Percentiles rank a stretch among this genome's conserved stretches.
phyloP scores from a whole-genome alignment of 2,888 invertebrate species.

The Limnephilus marmoratus region DNA sequence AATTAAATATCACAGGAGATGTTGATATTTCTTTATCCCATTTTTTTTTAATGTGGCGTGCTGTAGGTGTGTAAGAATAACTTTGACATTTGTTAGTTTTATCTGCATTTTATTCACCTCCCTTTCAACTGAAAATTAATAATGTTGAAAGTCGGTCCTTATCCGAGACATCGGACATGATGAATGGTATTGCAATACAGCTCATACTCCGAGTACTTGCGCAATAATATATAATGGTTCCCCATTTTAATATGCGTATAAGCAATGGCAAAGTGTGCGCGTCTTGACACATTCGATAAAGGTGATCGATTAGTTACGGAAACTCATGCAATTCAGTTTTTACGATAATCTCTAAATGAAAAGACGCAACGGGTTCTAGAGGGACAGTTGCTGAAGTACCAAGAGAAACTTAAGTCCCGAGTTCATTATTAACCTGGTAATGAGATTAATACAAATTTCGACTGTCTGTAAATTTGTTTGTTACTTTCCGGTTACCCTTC shows the following conservation, averaged over 20 bases:
- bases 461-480: too few species aligned
- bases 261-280: slow-evolving; percentile 23
- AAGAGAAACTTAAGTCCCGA: background rate
- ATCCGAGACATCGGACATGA: slow-evolving; percentile 47
- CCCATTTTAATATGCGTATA: slow-evolving; percentile 14
- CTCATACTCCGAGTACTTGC: slow-evolving; percentile 25
- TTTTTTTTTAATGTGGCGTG: too few species aligned
- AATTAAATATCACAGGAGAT: too few species aligned
- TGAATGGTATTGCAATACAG: slow-evolving; percentile 52
- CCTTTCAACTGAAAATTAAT: background rate
- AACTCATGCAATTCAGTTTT: slow-evolving; percentile 44
- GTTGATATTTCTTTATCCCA: too few species aligned
- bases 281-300: slow-evolving; percentile 51
- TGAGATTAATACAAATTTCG: background rate
- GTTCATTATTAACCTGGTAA: background rate
- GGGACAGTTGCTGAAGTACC: background rate
- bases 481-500: too few species aligned
- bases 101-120: background rate
- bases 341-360: background rate
- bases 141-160: slow-evolving; percentile 44
- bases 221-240: slow-evolving; percentile 33
- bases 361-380: background rate
- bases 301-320: slow-evolving; percentile 60
- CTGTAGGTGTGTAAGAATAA: background rate
- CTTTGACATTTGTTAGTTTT: background rate